phyloP scores from a whole-genome alignment of 2,888 invertebrate species.

The Oscheius sp. region DNA sequence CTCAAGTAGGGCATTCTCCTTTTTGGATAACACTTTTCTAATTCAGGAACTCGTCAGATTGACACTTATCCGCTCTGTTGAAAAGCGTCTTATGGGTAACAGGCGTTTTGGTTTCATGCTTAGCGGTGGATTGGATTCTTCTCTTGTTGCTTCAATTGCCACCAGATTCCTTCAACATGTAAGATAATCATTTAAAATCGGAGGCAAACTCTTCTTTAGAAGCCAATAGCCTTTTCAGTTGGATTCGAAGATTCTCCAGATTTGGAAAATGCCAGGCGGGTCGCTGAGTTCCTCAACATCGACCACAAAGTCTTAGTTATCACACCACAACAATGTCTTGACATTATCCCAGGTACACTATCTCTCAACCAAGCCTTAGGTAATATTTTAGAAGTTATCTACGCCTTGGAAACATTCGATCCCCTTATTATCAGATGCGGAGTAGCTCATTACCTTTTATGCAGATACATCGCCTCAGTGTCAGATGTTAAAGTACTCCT shows the following conservation, averaged over 20 bases:
- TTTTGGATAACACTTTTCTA: neutral
- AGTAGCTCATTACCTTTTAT: constrained; percentile 71
- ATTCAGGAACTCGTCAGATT: constrained; percentile 61
- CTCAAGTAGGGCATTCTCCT: constrained; percentile 48
- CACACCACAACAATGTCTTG: constrained; percentile 69
- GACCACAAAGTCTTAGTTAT: constrained; percentile 70
- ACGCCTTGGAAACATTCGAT: constrained; percentile 72
- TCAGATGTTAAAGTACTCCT: constrained; percentile 72
- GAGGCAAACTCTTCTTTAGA: constrained; percentile 32
- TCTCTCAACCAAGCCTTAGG: no score
- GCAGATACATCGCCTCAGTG: constrained; percentile 68
- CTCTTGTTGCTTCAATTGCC: constrained; percentile 70
- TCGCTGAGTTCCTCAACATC: constrained; percentile 71
- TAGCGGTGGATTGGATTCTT: constrained; percentile 66
- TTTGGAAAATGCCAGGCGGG: constrained; percentile 65
- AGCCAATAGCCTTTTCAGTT: constrained; percentile 70
- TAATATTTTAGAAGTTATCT: constrained; percentile 70
- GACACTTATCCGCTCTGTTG: constrained; percentile 64
- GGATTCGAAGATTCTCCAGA: constrained; percentile 72
- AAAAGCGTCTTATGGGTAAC: constrained; percentile 72
- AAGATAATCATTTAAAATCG: neutral
- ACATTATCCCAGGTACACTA: constrained; percentile 66
- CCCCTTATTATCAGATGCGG: constrained; percentile 72
- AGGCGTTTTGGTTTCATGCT: constrained; percentile 72
- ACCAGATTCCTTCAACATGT: constrained; percentile 54